Evolutionary conservation across 2,797 vertebrate species (phyloP).

Genomic region (Cyclopterus lumpus): DNA sequence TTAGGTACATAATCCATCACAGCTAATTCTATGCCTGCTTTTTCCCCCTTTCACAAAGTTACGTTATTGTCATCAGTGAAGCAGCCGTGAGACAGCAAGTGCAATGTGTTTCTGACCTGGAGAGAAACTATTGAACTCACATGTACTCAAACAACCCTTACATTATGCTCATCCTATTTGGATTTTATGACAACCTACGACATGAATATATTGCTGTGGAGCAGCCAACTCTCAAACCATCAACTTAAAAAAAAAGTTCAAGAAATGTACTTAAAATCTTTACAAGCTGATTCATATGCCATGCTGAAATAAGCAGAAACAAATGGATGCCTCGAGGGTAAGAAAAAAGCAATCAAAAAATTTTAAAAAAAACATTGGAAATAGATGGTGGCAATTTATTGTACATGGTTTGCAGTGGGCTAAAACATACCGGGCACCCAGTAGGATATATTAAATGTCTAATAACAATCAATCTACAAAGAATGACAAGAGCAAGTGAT

Average conservation of each 20-base stretch:
- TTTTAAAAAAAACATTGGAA: not conserved
- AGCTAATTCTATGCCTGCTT: conserved; percentile 10
- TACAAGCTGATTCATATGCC: not conserved
- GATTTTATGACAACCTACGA: conserved; percentile 27
- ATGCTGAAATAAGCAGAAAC: conserved; percentile 1
- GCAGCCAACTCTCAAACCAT: conserved; percentile 9
- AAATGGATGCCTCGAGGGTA: not conserved
- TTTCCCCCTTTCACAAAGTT: conserved; percentile 18
- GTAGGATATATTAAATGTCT: conserved; percentile 2
- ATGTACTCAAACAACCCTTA: conserved; percentile 28
- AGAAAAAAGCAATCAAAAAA: not conserved
- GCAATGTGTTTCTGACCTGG: conserved; percentile 29
- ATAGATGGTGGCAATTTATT: conserved; percentile 10
- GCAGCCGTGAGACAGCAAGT: conserved; percentile 16
- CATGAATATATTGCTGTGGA: conserved; percentile 19
- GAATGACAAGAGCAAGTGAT: conserved; percentile 12
- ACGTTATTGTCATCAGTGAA: conserved; percentile 13
- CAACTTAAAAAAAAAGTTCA: conserved; percentile 2
- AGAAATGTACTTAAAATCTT: conserved; percentile 13
- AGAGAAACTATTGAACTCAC: conserved; percentile 15
- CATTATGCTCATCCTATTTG: conserved; percentile 21
- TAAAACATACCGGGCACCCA: not conserved
- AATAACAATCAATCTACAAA: conserved; percentile 32
- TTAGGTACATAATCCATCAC: conserved; percentile 54
- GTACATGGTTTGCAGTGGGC: not conserved